phyloP scores from a whole-genome alignment of 2,888 invertebrate genomes.

The Poecilobothrus nobilitatus region DNA sequence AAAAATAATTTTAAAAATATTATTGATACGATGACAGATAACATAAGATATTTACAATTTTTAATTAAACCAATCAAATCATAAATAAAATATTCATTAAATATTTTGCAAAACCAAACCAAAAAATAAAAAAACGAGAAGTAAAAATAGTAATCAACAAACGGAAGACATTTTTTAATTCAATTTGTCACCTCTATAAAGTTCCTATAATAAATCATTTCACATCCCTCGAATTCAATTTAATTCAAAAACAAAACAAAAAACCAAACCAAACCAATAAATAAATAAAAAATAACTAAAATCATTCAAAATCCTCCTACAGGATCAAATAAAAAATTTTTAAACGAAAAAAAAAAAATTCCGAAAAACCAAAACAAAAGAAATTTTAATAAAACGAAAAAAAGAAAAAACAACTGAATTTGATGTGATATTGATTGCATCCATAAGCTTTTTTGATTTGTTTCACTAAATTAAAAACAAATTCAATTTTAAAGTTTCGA shows the following conservation, averaged over 20 bases:
- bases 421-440: slow-evolving; percentile 6
- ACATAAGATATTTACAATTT: no score
- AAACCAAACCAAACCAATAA: neutral
- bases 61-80: no score
- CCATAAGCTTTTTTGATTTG: slow-evolving; percentile 5
- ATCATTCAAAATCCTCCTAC: neutral
- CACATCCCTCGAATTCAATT: neutral
- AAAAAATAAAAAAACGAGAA: neutral
- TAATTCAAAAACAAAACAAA: no score
- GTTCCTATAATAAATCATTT: neutral
- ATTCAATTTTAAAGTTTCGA: neutral
- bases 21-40: no score
- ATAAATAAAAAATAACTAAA: neutral
- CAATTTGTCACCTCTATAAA: slow-evolving; percentile 4
- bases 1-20: no score
- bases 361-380: neutral
- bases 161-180: neutral
- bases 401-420: neutral
- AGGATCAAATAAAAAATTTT: neutral
- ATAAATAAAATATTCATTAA: no score
- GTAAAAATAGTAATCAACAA: neutral
- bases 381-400: neutral
- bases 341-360: neutral
- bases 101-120: no score
- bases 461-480: slow-evolving; percentile 1